Evolutionary conservation across 2,888 invertebrate genomes (phyloP), one percentile per base, ranked within the genome.

Genomic region (Saturnia pavonia): DNA sequence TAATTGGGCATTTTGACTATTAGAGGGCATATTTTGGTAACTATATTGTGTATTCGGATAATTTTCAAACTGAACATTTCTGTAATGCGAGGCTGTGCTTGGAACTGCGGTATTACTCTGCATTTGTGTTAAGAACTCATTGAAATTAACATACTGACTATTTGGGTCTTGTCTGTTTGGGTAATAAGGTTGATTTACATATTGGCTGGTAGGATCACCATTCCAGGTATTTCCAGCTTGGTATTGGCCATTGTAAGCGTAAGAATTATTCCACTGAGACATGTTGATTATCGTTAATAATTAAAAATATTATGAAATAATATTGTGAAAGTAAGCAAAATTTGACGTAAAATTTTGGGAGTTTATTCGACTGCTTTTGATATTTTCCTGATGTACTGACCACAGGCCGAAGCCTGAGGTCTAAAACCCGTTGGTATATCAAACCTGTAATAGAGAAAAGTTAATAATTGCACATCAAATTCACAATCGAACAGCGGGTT

Each of bases 341-440:
- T 73, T 72, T 69, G 71, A 74, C 68, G 72, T 72, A 73, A 71
- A 75, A 74, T 78, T 83, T 80, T 72, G 75, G n/a, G 51, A 74
- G 72, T 74, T 77, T 77, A 76, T 72, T 67, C 12, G 63, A 72
- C 72, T 72, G 73, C 77, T 75, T 77, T 78, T 81, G 73, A 67
- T n/a, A 34, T 45, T 34, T 11, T 22, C 2, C 74, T 72, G 76
- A 75, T 75, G 73, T 74, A 74, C 74, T 78, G 87, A 86, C 92
- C 88, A 82, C 88, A 91, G 92, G 92, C 93, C 92, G 90, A 91
- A 88, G 91, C 92, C 93, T 84, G 87, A 82, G 91, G 90, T 83
- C 88, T 75, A 71, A 74, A 73, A 73, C 74, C 74, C 76, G 71
- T 68, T 71, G 77, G 76, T 76, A 76, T 76, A 79, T 78, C 76